Evolutionary conservation across 2,888 invertebrate species (phyloP).

Genomic region (Miltochrista miniata): DNA sequence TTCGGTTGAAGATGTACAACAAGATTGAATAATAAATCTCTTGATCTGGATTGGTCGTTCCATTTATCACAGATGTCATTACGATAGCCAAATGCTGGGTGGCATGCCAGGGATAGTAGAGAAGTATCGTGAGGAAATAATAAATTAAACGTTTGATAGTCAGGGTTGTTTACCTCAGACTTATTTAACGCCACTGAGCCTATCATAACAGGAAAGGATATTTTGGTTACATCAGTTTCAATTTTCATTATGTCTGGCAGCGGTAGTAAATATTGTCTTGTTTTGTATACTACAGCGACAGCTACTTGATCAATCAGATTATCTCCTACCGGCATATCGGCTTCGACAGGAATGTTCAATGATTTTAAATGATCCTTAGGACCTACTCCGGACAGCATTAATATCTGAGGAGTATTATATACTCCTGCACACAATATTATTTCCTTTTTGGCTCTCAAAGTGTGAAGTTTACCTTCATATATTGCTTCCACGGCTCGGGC

Average conservation of each 20-base stretch:
- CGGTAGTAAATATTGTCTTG: slow-evolving; percentile 3
- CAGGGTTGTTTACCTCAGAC: slow-evolving; percentile 8
- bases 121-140: slow-evolving; percentile 31
- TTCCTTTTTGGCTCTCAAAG: slow-evolving; percentile 33
- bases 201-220: slow-evolving; percentile 22
- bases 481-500: slow-evolving; percentile 20
- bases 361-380: slow-evolving; percentile 43
- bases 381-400: slow-evolving; percentile 56
- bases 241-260: background rate
- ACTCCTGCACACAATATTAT: slow-evolving; percentile 53
- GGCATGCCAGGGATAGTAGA: slow-evolving; percentile 18
- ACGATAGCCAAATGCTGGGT: slow-evolving; percentile 10
- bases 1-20: slow-evolving; percentile 37
- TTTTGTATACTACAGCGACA: slow-evolving; percentile 8
- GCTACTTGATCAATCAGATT: slow-evolving; percentile 31
- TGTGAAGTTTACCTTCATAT: slow-evolving; percentile 10
- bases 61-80: slow-evolving; percentile 51
- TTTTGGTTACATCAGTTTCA: slow-evolving; percentile 9
- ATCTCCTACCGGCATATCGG: slow-evolving; percentile 20
- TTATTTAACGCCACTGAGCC: slow-evolving; percentile 28
- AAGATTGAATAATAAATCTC: background rate
- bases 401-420: slow-evolving; percentile 47
- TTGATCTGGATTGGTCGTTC: background rate
- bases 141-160: slow-evolving; percentile 19
- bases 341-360: background rate